phyloP scores from a whole-genome alignment of 2,797 vertebrate species.

The Oryzias sinensis region DNA sequence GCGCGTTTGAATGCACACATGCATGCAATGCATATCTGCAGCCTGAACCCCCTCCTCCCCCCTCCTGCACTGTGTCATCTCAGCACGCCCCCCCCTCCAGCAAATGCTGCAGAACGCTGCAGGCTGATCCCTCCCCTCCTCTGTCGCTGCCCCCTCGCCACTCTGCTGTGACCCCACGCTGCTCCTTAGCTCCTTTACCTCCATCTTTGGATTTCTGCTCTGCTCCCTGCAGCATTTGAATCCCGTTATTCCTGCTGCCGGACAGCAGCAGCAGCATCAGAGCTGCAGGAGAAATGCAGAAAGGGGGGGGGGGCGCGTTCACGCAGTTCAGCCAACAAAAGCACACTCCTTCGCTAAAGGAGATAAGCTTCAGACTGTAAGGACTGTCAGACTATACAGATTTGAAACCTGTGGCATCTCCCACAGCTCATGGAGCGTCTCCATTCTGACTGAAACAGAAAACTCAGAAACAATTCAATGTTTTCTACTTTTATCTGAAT shows the following conservation, averaged over 20 bases:
- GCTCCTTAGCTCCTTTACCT: constrained; percentile 7
- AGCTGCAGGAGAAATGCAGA: constrained; percentile 30
- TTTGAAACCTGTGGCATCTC: no score
- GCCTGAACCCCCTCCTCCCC: constrained; percentile 1
- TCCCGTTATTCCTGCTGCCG: constrained; percentile 22
- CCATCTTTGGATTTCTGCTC: constrained; percentile 2
- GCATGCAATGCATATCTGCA: not conserved
- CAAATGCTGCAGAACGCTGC: constrained; percentile 22
- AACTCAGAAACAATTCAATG: no score
- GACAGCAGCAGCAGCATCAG: not conserved
- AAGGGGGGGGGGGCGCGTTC: constrained; percentile 23
- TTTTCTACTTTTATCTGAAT: no score
- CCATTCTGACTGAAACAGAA: no score
- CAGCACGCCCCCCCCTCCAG: constrained; percentile 53
- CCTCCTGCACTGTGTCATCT: constrained; percentile 42
- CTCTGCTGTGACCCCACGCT: constrained; percentile 1
- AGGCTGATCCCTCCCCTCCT: constrained; percentile 47
- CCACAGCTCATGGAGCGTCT: no score
- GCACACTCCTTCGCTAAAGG: no score
- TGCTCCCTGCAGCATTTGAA: constrained; percentile 6
- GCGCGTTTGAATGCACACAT: not conserved
- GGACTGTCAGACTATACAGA: no score
- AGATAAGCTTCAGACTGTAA: no score
- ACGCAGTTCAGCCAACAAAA: constrained; percentile 12
- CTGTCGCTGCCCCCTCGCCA: constrained; percentile 17